Base-by-base conservation (phyloP, 2,888 invertebrate species). In the Patella ulyssiponensis region DNA sequence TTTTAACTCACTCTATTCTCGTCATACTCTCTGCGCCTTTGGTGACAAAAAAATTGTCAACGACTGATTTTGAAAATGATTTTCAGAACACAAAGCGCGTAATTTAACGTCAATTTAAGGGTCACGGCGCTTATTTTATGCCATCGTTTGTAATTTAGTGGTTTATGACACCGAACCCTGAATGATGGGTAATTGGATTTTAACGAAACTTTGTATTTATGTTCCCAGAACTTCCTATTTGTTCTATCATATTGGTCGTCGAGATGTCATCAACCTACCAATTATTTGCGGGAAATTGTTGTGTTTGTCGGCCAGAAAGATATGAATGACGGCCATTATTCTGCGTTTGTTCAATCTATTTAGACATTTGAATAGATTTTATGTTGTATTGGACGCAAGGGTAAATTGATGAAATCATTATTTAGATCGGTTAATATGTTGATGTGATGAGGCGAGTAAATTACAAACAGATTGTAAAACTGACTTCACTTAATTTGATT, bases 31-130 rank as follows among this genome's bases (percentile, higher is more conserved):
- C 44, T 44, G 23, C 23, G 64, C 64, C 64, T 64, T 64, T 20
- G 64, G 64, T 64, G 23, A 64, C 64, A 64, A 64, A 44, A 33
- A 44, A 23, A 64, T 64, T 64, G 20, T 64, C 20, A 23, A 64
- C 20, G 64, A 23, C 64, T 64, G 20, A 64, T 64, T 64, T 64
- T 64, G 64, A 64, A 64, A 64, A 64, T 23, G 64, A 64, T 23
- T 64, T 20, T 11, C 11, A 64, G 20, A 23, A 64, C 64, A 64
- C 64, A 64, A 64, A 64, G 64, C 20, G 20, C 14, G 23, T 64
- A 64, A 64, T 64, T 64, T 12, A 64, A 64, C 64, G 64, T 20
- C 64, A 64, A 64, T 64, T 64, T 64, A 64, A 64, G 64, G 64
- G 64, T 64, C 64, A 64, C 20, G 23, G 64, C 64, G 64, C 64